A percentile compares a stretch with the other conserved stretches of the same genome.
These are phyloP conservation scores for Linyphia triangularis DNA, from an alignment of 2,888 invertebrate species.

Conservation along the genomic window DNA sequence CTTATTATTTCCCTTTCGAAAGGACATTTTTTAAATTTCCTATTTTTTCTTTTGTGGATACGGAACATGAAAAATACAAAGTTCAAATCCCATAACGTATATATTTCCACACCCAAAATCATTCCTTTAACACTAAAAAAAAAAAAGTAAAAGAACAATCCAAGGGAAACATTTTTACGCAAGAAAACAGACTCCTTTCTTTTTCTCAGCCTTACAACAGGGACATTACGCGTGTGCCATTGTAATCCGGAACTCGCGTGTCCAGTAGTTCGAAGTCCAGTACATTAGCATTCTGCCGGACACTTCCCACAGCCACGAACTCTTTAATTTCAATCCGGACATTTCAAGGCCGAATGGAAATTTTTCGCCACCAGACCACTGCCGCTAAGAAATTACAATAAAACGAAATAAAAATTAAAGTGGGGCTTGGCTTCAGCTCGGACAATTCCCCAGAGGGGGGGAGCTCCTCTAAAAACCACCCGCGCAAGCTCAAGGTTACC, in stretches of 20 bases:
- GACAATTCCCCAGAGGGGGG: slow-evolving; percentile 2
- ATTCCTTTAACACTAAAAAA: too few species aligned
- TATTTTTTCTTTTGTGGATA: too few species aligned
- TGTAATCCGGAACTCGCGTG: slow-evolving; percentile 34
- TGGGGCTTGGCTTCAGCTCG: background rate
- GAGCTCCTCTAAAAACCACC: slow-evolving; percentile 25
- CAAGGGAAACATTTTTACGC: too few species aligned
- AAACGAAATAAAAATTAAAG: slow-evolving; percentile 43
- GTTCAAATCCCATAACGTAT: too few species aligned
- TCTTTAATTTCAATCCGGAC: slow-evolving; percentile 45
- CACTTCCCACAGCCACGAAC: slow-evolving; percentile 49
- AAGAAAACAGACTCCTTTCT: too few species aligned
- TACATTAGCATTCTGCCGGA: slow-evolving; percentile 46
- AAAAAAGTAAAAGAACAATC: background rate
- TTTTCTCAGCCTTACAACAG: too few species aligned
- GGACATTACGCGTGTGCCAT: background rate
- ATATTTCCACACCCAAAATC: background rate
- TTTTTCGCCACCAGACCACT: background rate
- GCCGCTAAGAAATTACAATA: background rate
- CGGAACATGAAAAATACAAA: too few species aligned
- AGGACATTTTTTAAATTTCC: too few species aligned
- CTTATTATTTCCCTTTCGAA: too few species aligned
- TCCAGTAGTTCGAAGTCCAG: slow-evolving; percentile 4
- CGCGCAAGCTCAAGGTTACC: slow-evolving; percentile 58
- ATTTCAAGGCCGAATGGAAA: slow-evolving; percentile 60